phyloP scores from a whole-genome alignment of 2,797 vertebrate species.

The Mormyrops boulengeri region DNA sequence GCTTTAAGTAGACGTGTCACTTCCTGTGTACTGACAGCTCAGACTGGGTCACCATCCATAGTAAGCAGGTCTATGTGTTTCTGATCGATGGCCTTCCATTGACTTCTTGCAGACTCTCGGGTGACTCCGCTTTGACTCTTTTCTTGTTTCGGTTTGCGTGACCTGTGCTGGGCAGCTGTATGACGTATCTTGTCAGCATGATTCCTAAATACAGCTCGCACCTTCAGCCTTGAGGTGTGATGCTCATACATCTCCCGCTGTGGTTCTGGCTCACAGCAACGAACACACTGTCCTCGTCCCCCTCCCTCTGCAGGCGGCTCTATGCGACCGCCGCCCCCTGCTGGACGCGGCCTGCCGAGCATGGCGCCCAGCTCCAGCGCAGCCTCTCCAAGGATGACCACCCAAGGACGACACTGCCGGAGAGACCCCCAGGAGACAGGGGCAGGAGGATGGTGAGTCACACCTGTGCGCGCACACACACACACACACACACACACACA shows the following conservation, averaged over 20 bases:
- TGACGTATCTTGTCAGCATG: conserved; percentile 24
- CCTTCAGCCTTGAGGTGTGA: conserved; percentile 32
- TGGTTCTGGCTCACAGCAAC: conserved; percentile 24
- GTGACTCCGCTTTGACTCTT: background rate
- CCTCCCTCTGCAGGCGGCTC: conserved; percentile 63
- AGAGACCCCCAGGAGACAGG: conserved; percentile 71
- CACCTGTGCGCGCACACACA: background rate
- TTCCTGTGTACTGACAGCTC: background rate
- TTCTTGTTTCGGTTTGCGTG: background rate
- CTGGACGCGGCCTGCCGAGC: conserved; percentile 59
- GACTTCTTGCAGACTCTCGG: background rate
- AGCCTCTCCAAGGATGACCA: conserved; percentile 84
- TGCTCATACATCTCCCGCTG: conserved; percentile 21
- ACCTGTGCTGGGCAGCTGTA: background rate
- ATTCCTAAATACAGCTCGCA: conserved; percentile 35
- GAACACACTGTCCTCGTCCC: conserved; percentile 34
- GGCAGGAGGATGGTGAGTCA: conserved; percentile 75
- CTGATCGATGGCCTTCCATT: background rate
- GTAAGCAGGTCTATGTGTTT: background rate
- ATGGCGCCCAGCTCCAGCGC: conserved; percentile 66
- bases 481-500: conserved; percentile 13
- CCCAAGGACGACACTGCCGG: conserved; percentile 77
- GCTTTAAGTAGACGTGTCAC: background rate
- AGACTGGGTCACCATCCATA: background rate
- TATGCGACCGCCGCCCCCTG: conserved; percentile 70